These are phyloP conservation scores for Tragopan temminckii DNA, from an alignment of 2,797 vertebrate genomes.

Conservation along the genomic window DNA sequence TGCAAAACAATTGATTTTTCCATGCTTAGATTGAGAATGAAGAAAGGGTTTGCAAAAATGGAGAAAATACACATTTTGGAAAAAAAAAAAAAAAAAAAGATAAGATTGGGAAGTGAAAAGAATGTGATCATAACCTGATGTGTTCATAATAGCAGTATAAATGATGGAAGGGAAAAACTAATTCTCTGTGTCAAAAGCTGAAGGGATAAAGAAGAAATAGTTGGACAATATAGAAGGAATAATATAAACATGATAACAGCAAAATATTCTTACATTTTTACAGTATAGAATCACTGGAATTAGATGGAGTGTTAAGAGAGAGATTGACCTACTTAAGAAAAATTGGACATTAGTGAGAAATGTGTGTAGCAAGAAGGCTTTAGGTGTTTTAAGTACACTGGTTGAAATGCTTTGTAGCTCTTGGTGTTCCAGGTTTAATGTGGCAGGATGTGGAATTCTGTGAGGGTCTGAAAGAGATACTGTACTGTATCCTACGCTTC, in stretches of 20 bases:
- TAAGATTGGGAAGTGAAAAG: background rate
- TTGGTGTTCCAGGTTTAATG: background rate
- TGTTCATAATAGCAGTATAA: background rate
- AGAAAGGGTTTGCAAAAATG: background rate
- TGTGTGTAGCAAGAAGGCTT: background rate
- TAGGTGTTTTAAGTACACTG: background rate
- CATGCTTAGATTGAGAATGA: background rate
- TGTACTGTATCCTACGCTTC: background rate
- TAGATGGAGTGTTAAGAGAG: background rate
- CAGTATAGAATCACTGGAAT: background rate
- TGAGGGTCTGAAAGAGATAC: background rate
- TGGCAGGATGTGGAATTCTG: background rate
- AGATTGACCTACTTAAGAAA: slow-evolving; percentile 8
- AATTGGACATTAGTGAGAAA: background rate
- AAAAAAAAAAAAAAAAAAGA: background rate
- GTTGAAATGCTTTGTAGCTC: background rate
- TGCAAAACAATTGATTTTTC: background rate
- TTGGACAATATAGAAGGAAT: background rate
- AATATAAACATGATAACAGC: slow-evolving; percentile 1
- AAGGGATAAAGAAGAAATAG: slow-evolving; percentile 39
- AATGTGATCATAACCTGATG: background rate
- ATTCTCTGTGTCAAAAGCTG: slow-evolving; percentile 3
- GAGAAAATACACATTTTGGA: background rate
- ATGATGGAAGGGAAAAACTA: slow-evolving; percentile 12
- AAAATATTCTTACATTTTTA: slow-evolving; percentile 30